Conservation (phyloP, 1,140 invertebrate genomes). For the Vanessa atalanta region DNA sequence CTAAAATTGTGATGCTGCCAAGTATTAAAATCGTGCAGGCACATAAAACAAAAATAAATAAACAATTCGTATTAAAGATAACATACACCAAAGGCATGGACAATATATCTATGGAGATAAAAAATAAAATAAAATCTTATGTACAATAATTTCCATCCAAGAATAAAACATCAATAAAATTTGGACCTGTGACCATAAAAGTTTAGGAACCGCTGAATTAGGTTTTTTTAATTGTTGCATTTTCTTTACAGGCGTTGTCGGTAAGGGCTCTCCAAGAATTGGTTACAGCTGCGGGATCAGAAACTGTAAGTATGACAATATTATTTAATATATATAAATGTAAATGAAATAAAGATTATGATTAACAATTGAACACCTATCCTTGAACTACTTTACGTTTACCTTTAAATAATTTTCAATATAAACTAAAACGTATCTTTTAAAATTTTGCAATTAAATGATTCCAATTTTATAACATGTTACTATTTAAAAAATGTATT, state of each 20-base stretch:
- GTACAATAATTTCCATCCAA: no score
- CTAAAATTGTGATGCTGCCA: no score
- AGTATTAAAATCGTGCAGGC: no score
- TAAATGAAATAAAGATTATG: constrained; percentile 41
- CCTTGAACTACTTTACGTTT: constrained; percentile 47
- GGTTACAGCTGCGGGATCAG: constrained; percentile 94
- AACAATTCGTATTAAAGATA: no score
- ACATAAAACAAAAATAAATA: no score
- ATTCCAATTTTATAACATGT: constrained; percentile 30
- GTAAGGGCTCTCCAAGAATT: constrained; percentile 99
- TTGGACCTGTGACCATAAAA: no score
- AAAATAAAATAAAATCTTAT: no score
- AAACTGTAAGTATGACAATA: constrained; percentile 87
- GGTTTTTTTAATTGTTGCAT: background rate
- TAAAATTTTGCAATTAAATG: constrained; percentile 12
- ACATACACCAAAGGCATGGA: no score
- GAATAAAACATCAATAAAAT: no score
- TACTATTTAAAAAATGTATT: background rate
- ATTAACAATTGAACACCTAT: constrained; percentile 53
- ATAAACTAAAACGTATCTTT: constrained; percentile 44
- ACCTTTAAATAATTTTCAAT: constrained; percentile 65
- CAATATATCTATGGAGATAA: no score
- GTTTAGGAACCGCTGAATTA: no score
- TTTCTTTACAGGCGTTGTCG: constrained; percentile 92
- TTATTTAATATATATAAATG: constrained; percentile 15